These are phyloP conservation scores for Tolmerus cingulatus DNA, from an alignment of 2,888 invertebrate genomes.

Conservation along the genomic window DNA sequence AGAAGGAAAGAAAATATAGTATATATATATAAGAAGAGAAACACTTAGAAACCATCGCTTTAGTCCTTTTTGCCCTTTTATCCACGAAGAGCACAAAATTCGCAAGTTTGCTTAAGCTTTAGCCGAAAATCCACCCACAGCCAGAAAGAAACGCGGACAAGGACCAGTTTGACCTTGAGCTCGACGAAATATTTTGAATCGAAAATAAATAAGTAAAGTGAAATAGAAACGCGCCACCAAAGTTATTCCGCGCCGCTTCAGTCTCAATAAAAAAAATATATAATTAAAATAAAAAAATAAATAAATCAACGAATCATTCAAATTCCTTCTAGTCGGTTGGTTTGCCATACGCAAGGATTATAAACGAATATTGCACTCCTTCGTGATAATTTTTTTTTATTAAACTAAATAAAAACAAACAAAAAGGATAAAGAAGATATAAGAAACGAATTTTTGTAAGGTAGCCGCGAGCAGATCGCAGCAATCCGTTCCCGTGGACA, in stretches of 20 bases:
- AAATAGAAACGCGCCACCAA: neutral
- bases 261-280: neutral
- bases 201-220: neutral
- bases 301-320: slow-evolving; percentile 31
- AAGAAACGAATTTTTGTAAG: slow-evolving; percentile 6
- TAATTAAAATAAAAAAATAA: neutral
- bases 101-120: slow-evolving; percentile 10
- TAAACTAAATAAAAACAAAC: neutral
- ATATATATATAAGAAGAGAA: too few relatives aligned
- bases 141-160: neutral
- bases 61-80: neutral
- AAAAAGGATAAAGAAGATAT: neutral
- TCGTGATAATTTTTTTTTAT: slow-evolving; percentile 9
- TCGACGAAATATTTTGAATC: neutral
- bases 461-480: slow-evolving; percentile 24
- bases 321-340: slow-evolving; percentile 46
- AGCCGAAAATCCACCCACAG: neutral
- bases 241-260: slow-evolving; percentile 17
- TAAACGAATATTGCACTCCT: slow-evolving; percentile 12
- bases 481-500: slow-evolving; percentile 38
- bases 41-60: neutral
- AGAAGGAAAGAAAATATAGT: neutral
- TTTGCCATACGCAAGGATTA: slow-evolving; percentile 46
- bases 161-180: neutral
- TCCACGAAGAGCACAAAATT: neutral